These are phyloP conservation scores for Dasyurus viverrinus DNA, from an alignment of 2,113 vertebrate genomes.

Conservation along the genomic window DNA sequence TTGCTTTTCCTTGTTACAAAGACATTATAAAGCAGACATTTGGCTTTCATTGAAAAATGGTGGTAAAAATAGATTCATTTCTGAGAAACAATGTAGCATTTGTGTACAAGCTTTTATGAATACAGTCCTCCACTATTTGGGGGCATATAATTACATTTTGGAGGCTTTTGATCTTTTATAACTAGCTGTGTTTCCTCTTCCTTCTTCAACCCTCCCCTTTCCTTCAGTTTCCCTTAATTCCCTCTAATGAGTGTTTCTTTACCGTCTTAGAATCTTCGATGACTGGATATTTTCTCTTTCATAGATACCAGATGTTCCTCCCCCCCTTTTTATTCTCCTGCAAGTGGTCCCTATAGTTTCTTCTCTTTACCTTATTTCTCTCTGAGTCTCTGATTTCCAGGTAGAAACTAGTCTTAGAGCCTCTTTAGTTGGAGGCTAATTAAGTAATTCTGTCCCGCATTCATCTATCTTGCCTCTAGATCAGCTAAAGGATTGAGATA, in stretches of 20 bases:
- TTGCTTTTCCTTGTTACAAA: conserved; percentile 1
- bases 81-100: not conserved
- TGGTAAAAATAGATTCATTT: conserved; percentile 30
- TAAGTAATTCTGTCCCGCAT: not conserved
- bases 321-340: not conserved
- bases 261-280: not conserved
- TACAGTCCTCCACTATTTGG: not conserved
- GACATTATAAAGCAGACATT: not conserved
- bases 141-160: not conserved
- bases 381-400: not conserved
- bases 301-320: not conserved
- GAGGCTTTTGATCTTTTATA: not conserved
- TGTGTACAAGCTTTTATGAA: not conserved
- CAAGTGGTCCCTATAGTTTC: not conserved
- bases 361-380: not conserved
- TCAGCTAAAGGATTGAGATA: not conserved
- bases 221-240: not conserved
- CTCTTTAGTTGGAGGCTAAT: not conserved
- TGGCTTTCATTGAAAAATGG: conserved; percentile 2
- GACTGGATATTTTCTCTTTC: not conserved
- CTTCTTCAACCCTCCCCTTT: not conserved
- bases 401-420: not conserved
- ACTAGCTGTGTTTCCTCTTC: not conserved
- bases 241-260: not conserved
- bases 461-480: not conserved